Conservation (phyloP, 2,113 vertebrate genomes). For the Thamnophis sirtalis region DNA sequence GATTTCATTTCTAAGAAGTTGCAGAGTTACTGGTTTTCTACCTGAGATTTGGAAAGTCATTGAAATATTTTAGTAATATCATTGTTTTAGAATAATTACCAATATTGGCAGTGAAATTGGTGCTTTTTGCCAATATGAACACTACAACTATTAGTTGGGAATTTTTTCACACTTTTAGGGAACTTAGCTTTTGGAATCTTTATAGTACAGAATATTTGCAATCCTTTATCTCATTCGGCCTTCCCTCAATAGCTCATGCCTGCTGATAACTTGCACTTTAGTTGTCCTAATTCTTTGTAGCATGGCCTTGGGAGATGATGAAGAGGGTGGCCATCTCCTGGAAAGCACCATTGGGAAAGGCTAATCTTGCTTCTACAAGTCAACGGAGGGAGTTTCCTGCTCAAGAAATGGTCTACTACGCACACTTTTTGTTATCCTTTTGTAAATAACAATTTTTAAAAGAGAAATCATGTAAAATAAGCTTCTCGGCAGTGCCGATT, state of each 20-base stretch:
- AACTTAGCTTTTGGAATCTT: neutral
- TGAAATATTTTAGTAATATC: slow-evolving; percentile 44
- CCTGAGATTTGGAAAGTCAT: slow-evolving; percentile 43
- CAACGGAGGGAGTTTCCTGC: neutral
- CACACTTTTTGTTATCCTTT: neutral
- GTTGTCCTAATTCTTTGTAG: neutral
- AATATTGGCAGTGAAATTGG: neutral
- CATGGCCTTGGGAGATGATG: neutral
- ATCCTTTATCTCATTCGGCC: neutral
- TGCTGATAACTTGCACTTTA: neutral
- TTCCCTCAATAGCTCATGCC: neutral
- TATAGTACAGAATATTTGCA: neutral
- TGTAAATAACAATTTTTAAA: neutral
- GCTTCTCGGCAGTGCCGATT: neutral
- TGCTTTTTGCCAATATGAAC: neutral
- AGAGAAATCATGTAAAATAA: neutral
- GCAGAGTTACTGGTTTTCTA: slow-evolving; percentile 44
- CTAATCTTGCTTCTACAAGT: neutral
- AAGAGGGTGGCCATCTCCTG: neutral
- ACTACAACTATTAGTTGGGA: neutral
- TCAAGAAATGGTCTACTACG: neutral
- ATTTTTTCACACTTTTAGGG: neutral
- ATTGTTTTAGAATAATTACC: slow-evolving; percentile 42
- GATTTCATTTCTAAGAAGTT: slow-evolving; percentile 64
- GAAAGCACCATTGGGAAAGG: neutral